Evolutionary conservation across 2,888 invertebrate species (phyloP).

Genomic region (Neoaliturus tenellus): DNA sequence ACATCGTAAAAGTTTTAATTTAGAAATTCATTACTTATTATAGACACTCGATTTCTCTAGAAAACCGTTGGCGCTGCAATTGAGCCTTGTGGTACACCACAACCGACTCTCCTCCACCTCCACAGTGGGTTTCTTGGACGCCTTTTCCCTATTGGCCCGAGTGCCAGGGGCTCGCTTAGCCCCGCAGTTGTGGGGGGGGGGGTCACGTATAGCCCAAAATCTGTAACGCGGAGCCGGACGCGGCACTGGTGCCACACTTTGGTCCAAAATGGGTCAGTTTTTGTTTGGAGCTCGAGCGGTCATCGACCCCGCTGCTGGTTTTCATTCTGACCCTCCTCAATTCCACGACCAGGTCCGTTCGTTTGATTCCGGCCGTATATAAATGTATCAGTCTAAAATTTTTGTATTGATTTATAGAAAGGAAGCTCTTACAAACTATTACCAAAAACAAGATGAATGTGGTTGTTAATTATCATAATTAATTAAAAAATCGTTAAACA

Average conservation of each 20-base stretch:
- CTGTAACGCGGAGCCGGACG: conserved; percentile 31
- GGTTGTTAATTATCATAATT: no score
- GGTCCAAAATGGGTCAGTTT: conserved; percentile 42
- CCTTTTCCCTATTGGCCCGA: not conserved
- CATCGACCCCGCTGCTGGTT: conserved; percentile 9
- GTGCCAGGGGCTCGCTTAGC: not conserved
- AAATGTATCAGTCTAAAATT: no score
- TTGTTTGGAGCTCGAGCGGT: conserved; percentile 42
- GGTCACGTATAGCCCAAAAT: conserved; percentile 33
- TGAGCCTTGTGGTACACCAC: not conserved
- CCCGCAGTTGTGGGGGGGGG: not conserved
- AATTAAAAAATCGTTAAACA: no score
- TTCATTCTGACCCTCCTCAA: not conserved
- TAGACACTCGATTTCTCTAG: no score
- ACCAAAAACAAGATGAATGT: no score
- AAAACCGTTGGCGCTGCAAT: not conserved
- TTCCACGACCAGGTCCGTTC: no score
- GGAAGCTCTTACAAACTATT: no score
- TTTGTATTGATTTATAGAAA: no score
- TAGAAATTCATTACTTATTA: no score
- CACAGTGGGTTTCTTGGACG: not conserved
- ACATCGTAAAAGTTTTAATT: no score
- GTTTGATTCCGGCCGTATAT: no score
- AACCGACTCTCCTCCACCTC: not conserved
- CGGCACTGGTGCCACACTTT: conserved; percentile 32